Conservation (phyloP, 2,113 vertebrate species). For the Diphyllodes magnificus region DNA sequence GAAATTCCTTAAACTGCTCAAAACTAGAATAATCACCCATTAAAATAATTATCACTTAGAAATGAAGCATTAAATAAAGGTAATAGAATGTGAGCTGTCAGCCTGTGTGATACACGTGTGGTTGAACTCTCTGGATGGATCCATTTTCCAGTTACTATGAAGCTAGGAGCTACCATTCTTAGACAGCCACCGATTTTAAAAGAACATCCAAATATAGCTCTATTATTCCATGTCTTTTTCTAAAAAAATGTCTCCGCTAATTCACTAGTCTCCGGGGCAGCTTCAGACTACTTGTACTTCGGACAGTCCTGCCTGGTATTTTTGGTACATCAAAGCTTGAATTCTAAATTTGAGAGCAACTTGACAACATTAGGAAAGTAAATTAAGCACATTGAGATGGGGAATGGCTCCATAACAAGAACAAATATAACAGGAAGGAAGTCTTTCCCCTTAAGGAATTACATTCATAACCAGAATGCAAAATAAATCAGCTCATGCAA, state of each 20-base stretch:
- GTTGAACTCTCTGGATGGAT: not conserved
- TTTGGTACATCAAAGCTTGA: not conserved
- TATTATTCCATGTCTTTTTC: not conserved
- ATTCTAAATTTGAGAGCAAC: constrained; percentile 13
- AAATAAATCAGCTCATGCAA: not conserved
- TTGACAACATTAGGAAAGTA: not conserved
- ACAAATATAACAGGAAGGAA: not conserved
- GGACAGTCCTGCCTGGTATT: not conserved
- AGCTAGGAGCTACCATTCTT: not conserved
- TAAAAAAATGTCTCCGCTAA: not conserved
- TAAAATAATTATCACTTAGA: constrained; percentile 32
- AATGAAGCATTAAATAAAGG: not conserved
- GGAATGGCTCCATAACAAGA: not conserved
- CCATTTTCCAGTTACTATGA: not conserved
- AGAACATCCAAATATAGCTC: constrained; percentile 11
- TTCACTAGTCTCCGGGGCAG: not conserved
- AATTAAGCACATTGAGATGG: not conserved
- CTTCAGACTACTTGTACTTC: not conserved
- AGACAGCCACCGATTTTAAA: not conserved
- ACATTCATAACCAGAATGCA: not conserved
- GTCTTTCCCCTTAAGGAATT: not conserved
- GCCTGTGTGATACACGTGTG: not conserved
- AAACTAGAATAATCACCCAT: not conserved
- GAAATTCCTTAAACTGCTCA: not conserved
- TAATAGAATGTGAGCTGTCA: not conserved